phyloP scores from a whole-genome alignment of 2,888 invertebrate genomes.

The Parnassius apollo region DNA sequence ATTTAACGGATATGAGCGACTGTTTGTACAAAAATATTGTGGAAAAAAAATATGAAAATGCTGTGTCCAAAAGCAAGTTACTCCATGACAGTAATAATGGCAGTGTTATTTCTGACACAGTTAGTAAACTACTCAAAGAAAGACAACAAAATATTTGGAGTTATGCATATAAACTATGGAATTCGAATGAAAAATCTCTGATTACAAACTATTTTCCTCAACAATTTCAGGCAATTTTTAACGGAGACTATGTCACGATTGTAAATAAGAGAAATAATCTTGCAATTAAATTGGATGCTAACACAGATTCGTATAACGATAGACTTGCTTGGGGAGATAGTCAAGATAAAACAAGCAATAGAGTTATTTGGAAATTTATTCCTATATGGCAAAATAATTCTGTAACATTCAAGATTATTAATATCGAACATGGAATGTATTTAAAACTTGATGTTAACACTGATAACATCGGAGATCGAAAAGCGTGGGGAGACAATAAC shows the following conservation, averaged over 20 bases:
- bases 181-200: constrained; percentile 30
- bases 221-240: constrained; percentile 36
- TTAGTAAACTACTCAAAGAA: constrained; percentile 36
- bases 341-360: constrained; percentile 31
- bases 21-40: constrained; percentile 35
- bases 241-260: constrained; percentile 37
- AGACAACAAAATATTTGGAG: constrained; percentile 32
- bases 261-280: constrained; percentile 35
- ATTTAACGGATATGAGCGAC: constrained; percentile 33
- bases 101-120: constrained; percentile 31
- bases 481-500: constrained; percentile 35
- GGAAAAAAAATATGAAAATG: constrained; percentile 34
- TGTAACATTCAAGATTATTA: constrained; percentile 41
- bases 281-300: constrained; percentile 37
- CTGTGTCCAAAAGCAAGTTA: constrained; percentile 36
- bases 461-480: constrained; percentile 36
- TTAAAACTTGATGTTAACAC: constrained; percentile 38
- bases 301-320: constrained; percentile 29
- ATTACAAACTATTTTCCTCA: constrained; percentile 38
- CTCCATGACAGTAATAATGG: constrained; percentile 30
- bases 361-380: constrained; percentile 41
- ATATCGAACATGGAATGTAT: constrained; percentile 36
- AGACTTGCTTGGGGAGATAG: constrained; percentile 39
- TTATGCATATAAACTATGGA: constrained; percentile 43
- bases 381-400: constrained; percentile 37